These are phyloP conservation scores for Drosophila mimica DNA, from an alignment of 2,888 invertebrate species.

Conservation along the genomic window DNA sequence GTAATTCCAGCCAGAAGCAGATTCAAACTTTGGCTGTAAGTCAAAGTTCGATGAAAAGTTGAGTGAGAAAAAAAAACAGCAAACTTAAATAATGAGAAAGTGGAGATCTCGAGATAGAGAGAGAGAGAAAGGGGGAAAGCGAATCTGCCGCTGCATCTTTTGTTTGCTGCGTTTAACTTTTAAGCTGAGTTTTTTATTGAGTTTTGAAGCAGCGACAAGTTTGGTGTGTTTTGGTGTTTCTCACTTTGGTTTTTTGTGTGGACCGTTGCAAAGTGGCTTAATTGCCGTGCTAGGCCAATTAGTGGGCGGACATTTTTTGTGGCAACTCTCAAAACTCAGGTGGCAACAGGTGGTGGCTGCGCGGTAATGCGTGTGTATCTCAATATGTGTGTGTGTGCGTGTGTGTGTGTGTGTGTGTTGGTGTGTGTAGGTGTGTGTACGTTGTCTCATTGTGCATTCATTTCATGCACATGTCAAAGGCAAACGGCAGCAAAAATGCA, in stretches of 20 bases:
- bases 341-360: constrained; percentile 58
- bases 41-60: constrained; percentile 76
- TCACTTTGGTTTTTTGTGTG: not conserved
- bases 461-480: constrained; percentile 59
- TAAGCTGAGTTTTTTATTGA: constrained; percentile 64
- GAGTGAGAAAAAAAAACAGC: constrained; percentile 55
- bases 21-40: constrained; percentile 54
- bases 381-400: not conserved
- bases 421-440: constrained; percentile 11
- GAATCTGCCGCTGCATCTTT: constrained; percentile 35
- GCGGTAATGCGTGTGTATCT: not conserved
- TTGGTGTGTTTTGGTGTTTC: constrained; percentile 55
- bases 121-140: constrained; percentile 8
- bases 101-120: not conserved
- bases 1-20: constrained; percentile 29
- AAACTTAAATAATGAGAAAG: constrained; percentile 36
- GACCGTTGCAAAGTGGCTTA: constrained; percentile 27
- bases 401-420: constrained; percentile 10
- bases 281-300: constrained; percentile 61
- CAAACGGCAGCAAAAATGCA: constrained; percentile 59
- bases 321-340: constrained; percentile 15
- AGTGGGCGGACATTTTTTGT: constrained; percentile 42
- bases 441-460: constrained; percentile 71
- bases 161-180: constrained; percentile 66
- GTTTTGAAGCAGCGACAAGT: constrained; percentile 51